Evolutionary conservation across 2,888 invertebrate genomes (phyloP).

Genomic region (Luperina nickerlii): DNA sequence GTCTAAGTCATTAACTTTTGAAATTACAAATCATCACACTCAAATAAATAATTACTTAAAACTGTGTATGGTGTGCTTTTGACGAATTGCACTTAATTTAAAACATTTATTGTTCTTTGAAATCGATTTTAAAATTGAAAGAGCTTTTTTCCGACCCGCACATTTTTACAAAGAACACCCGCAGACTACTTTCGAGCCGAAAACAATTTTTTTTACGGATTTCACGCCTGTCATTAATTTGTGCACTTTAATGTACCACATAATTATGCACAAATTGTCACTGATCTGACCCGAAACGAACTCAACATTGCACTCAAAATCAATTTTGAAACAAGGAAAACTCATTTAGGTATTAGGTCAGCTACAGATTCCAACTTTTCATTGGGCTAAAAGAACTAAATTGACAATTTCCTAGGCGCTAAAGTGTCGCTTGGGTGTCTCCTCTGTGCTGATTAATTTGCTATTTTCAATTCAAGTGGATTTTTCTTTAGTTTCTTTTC

Average conservation of each 20-base stretch:
- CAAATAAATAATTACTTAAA: slow-evolving; percentile 34
- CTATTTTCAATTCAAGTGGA: not conserved
- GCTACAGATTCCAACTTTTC: not conserved
- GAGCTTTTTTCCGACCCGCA: not conserved
- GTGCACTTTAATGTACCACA: slow-evolving; percentile 8
- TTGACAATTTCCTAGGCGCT: not conserved
- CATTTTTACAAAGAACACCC: slow-evolving; percentile 13
- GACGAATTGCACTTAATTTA: not conserved
- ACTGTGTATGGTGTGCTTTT: slow-evolving; percentile 19
- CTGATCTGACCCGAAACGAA: not conserved
- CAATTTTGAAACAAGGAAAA: not conserved
- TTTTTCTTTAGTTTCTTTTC: not conserved
- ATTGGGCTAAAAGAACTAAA: not conserved
- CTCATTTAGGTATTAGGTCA: not conserved
- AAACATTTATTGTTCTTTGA: slow-evolving; percentile 24
- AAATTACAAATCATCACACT: slow-evolving; percentile 40
- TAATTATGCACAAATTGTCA: slow-evolving; percentile 10
- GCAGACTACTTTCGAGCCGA: not conserved
- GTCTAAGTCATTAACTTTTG: slow-evolving; percentile 28
- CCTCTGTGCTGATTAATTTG: not conserved
- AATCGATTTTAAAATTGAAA: slow-evolving; percentile 24
- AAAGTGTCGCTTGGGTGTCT: no score
- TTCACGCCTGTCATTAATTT: slow-evolving; percentile 11
- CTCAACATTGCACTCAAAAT: not conserved
- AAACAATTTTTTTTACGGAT: slow-evolving; percentile 24